These are phyloP conservation scores for Melanotaenia pygmaea DNA, from an alignment of 2,797 vertebrate species.

Conservation along the genomic window DNA sequence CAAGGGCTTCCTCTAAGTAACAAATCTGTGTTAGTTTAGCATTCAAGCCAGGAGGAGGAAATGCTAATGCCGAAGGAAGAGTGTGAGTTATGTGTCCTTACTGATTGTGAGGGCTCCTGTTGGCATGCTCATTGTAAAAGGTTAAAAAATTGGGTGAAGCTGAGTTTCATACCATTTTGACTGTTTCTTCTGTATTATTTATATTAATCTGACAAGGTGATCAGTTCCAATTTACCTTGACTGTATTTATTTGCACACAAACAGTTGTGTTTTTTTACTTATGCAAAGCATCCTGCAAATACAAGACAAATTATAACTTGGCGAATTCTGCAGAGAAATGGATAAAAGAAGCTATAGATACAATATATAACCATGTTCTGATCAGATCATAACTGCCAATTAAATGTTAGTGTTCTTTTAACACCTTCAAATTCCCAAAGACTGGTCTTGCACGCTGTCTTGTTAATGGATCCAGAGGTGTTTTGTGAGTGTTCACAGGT, in stretches of 20 bases:
- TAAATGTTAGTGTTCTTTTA: background rate
- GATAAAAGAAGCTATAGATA: no score
- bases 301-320: background rate
- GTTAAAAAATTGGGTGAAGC: conserved; percentile 17
- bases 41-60: conserved; percentile 44
- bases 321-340: no score
- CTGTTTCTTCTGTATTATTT: background rate
- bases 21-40: conserved; percentile 28
- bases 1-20: background rate
- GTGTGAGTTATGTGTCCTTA: conserved; percentile 5
- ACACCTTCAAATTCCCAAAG: background rate
- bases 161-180: background rate
- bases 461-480: background rate
- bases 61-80: conserved; percentile 34
- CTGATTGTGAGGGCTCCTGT: background rate
- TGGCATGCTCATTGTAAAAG: background rate
- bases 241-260: background rate
- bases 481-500: conserved; percentile 15
- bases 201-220: background rate
- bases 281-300: background rate
- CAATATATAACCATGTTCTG: background rate
- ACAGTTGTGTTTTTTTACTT: background rate
- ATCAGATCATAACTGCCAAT: background rate
- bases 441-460: background rate
- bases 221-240: background rate